phyloP scores from a whole-genome alignment of 2,113 vertebrate genomes.

The Lasiurus cinereus region DNA sequence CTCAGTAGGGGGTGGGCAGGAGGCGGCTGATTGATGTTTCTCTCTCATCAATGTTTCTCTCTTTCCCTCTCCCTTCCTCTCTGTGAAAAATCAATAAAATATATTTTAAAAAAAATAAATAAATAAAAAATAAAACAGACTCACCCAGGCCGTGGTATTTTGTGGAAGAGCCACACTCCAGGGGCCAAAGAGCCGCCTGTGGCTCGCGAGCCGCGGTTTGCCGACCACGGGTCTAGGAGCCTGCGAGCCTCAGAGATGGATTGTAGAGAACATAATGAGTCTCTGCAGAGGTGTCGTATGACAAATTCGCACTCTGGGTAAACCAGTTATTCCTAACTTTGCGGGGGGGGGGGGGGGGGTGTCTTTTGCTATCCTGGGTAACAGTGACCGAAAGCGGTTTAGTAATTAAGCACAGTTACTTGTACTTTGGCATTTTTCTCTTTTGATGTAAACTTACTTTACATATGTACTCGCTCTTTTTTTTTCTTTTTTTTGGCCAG shows the following conservation, averaged over 20 bases:
- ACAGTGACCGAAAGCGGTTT: background rate
- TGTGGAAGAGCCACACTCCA: too few relatives aligned
- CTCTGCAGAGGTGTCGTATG: background rate
- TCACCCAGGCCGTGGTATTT: too few relatives aligned
- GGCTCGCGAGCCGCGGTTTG: too few relatives aligned
- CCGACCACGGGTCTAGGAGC: background rate
- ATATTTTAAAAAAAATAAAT: too few relatives aligned
- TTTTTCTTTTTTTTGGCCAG: background rate
- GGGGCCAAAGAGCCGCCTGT: too few relatives aligned
- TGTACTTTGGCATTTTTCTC: background rate
- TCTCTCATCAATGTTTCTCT: too few relatives aligned
- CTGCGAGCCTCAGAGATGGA: background rate
- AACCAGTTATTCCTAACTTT: constrained; percentile 4
- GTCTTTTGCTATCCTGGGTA: background rate
- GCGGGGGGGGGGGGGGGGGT: too few relatives aligned
- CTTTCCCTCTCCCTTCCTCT: too few relatives aligned
- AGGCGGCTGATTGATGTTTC: too few relatives aligned
- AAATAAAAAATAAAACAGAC: too few relatives aligned
- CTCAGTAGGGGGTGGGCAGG: too few relatives aligned
- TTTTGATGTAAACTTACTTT: background rate
- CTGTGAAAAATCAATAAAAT: too few relatives aligned
- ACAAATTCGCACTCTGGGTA: background rate
- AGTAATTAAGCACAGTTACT: background rate
- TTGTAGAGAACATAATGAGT: background rate
- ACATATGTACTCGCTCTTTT: background rate